A percentile compares a stretch with the other conserved stretches of the same genome.
Conservation (phyloP, 1,140 invertebrate species). For the Gryllus bimaculatus region DNA sequence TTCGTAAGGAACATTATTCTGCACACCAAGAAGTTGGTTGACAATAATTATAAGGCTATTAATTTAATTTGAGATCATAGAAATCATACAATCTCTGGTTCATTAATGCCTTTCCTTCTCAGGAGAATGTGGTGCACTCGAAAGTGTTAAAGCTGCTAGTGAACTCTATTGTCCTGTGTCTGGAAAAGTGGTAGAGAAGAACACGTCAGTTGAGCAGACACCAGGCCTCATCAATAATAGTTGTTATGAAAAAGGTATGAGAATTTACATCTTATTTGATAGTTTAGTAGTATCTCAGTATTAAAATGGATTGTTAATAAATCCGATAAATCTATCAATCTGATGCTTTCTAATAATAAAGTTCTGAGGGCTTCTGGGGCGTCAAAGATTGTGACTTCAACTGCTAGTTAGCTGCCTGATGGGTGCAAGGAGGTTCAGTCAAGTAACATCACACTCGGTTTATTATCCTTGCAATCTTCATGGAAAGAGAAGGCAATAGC, state of each 20-base stretch:
- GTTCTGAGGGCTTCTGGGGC: no score
- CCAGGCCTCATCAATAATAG: slow-evolving; percentile 84
- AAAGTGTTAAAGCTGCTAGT: slow-evolving; percentile 95
- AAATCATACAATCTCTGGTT: not conserved
- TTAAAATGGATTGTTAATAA: no score
- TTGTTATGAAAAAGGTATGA: slow-evolving; percentile 80
- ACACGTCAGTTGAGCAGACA: slow-evolving; percentile 66
- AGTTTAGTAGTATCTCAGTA: not conserved
- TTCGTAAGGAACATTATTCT: not conserved
- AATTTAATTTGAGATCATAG: slow-evolving; percentile 30
- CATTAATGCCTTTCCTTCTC: slow-evolving; percentile 26
- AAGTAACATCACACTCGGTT: no score
- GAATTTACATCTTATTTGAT: not conserved
- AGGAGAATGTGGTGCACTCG: slow-evolving; percentile 88
- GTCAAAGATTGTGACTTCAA: no score
- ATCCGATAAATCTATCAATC: no score
- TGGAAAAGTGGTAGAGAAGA: slow-evolving; percentile 80
- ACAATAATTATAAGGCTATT: slow-evolving; percentile 32
- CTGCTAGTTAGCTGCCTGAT: no score
- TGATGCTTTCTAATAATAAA: no score
- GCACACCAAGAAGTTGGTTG: not conserved
- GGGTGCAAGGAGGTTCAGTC: no score
- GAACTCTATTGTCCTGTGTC: slow-evolving; percentile 89
- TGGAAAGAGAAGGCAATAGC: no score
- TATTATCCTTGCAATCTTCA: no score